Evolutionary conservation across 2,113 vertebrate species (phyloP).

Genomic region (Pantherophis guttatus): DNA sequence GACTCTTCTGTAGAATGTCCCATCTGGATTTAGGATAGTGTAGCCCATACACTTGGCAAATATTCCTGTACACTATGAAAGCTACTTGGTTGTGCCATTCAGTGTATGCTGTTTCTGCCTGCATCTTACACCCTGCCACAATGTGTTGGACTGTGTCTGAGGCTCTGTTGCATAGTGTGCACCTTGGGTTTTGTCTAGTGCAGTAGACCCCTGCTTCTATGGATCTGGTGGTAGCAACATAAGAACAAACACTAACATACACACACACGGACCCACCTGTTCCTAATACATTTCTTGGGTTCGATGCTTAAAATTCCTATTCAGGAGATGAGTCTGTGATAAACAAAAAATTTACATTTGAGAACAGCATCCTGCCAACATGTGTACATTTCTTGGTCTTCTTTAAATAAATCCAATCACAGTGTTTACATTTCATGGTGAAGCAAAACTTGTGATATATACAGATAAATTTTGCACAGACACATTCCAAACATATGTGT

Average conservation of each 20-base stretch:
- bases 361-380: background rate
- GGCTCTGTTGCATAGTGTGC: background rate
- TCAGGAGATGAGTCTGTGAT: conserved; percentile 29
- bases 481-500: conserved; percentile 25
- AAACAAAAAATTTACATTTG: conserved; percentile 36
- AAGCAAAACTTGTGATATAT: conserved; percentile 25
- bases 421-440: conserved; percentile 55
- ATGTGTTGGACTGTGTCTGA: background rate
- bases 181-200: background rate
- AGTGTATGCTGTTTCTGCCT: background rate
- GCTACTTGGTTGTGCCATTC: background rate
- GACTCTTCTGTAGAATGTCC: background rate
- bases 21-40: background rate
- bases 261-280: background rate
- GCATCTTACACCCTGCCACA: background rate
- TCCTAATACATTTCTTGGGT: background rate
- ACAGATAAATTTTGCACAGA: conserved; percentile 23
- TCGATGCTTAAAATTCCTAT: conserved; percentile 11
- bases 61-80: background rate
- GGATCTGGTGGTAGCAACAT: background rate
- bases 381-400: conserved; percentile 13
- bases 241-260: background rate
- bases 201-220: background rate
- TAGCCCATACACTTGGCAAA: background rate
- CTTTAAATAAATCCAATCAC: conserved; percentile 38